Conservation (phyloP, 2,797 vertebrate species). For the Neoniphon sammara region DNA sequence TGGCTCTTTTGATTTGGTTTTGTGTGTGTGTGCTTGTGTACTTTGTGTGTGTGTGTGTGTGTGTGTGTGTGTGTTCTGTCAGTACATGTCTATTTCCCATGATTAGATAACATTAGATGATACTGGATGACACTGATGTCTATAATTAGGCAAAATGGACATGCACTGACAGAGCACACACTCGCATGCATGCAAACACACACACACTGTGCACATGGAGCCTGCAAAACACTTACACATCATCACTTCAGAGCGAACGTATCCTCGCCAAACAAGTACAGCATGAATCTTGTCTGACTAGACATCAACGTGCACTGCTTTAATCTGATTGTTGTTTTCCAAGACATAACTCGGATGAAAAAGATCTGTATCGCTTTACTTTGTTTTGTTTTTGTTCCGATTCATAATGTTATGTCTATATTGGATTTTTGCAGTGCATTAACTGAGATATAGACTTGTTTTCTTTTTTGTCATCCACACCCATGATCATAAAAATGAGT, state of each 20-base stretch:
- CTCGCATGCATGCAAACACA: neutral
- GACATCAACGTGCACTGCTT: constrained; percentile 16
- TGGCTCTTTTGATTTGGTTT: constrained; percentile 13
- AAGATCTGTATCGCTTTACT: neutral
- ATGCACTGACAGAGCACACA: neutral
- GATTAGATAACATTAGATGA: neutral
- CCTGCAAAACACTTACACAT: neutral
- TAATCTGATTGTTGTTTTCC: constrained; percentile 23
- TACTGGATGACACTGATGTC: constrained; percentile 6
- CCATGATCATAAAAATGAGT: neutral
- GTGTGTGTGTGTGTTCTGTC: too few relatives aligned
- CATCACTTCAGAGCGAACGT: neutral
- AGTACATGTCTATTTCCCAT: too few relatives aligned
- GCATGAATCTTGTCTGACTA: constrained; percentile 39
- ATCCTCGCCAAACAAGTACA: constrained; percentile 17
- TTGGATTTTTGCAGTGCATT: neutral
- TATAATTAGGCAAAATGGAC: constrained; percentile 26
- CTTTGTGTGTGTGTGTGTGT: too few relatives aligned
- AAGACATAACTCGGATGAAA: constrained; percentile 5
- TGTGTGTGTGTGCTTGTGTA: too few relatives aligned
- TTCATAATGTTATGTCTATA: neutral
- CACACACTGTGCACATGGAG: neutral
- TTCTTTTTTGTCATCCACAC: neutral
- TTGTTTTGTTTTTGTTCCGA: neutral
- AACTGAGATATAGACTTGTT: neutral